Evolutionary conservation across 2,888 invertebrate species (phyloP).

Genomic region (Cryptocheilus praepositus): DNA sequence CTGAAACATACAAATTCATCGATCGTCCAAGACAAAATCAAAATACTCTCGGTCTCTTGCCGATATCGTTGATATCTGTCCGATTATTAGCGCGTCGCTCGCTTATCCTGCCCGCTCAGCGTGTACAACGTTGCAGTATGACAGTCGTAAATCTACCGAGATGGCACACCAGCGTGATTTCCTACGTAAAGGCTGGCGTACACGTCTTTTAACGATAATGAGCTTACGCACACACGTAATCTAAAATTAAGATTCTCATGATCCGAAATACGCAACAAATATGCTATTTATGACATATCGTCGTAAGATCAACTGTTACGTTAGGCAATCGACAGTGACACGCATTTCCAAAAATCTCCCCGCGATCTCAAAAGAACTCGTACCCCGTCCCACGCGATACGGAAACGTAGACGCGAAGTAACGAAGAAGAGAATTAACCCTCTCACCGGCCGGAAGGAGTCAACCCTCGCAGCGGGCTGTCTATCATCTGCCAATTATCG

Average conservation of each 20-base stretch:
- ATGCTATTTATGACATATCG: too few species aligned
- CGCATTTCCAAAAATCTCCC: neutral
- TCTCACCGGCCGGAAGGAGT: constrained; percentile 14
- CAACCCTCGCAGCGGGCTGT: constrained; percentile 49
- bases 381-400: too few species aligned
- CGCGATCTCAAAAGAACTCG: neutral
- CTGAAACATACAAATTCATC: too few species aligned
- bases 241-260: neutral
- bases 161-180: constrained; percentile 67
- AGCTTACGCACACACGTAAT: neutral
- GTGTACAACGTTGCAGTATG: constrained; percentile 33
- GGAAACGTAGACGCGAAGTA: neutral
- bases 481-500: constrained; percentile 67
- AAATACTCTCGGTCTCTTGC: neutral
- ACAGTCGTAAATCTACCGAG: constrained; percentile 67
- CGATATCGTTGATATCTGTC: constrained; percentile 47
- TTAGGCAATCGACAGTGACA: too few species aligned
- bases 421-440: too few species aligned
- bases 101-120: constrained; percentile 47
- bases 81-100: constrained; percentile 36
- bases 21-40: too few species aligned
- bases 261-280: too few species aligned
- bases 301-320: too few species aligned
- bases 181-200: constrained; percentile 6
- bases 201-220: too few species aligned